Base-by-base conservation (phyloP, 2,888 invertebrate species). In the Drosophila setosimentum region DNA sequence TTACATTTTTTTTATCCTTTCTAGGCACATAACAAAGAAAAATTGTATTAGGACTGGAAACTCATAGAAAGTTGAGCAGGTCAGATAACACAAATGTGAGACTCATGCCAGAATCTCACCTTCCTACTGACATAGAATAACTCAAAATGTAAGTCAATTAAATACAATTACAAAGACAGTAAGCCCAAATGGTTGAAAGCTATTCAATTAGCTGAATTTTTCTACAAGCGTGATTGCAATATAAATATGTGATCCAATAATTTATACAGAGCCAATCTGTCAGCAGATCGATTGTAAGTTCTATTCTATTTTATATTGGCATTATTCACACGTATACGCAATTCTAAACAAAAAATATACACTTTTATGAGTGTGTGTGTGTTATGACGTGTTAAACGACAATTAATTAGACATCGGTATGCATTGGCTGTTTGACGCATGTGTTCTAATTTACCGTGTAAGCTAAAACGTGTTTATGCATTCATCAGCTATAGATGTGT, bases 311-410 rank as follows among this genome's bases (percentile, higher is more conserved):
- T 21, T 16, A 58, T 57, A 65, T 78, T 76, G 49, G 37, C 59
- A 78, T 78, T 68, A 77, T 61, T 4, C 11, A 35, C 78, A 78
- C 72, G 78, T 80, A 68, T 60, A 13, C 30, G 50, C 30, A 71
- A 78, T 67, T 71, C 40, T 8, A 59, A 30, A 32, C 42, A 18
- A 3, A 30, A 42, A 35, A 35, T 29, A 21, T 18, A 0, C 51
- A 45, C 18, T 11, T 40, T 24, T 30, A 6, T 35, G 33, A 27
- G 21, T 33, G 21, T 10, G 10, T 18, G 21, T 16, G 3, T n/a
- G 2, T 16, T 48, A 27, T 50, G 32, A 30, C 10, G 62, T 57
- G 37, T 49, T 6, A 18, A 21, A 35, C 24, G n/a, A 10, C 27
- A 53, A 51, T 64, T 50, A 65, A 59, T 61, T 50, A 18, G 32